Base-by-base conservation (phyloP, 2,797 vertebrate species). In the Salarias fasciatus region DNA sequence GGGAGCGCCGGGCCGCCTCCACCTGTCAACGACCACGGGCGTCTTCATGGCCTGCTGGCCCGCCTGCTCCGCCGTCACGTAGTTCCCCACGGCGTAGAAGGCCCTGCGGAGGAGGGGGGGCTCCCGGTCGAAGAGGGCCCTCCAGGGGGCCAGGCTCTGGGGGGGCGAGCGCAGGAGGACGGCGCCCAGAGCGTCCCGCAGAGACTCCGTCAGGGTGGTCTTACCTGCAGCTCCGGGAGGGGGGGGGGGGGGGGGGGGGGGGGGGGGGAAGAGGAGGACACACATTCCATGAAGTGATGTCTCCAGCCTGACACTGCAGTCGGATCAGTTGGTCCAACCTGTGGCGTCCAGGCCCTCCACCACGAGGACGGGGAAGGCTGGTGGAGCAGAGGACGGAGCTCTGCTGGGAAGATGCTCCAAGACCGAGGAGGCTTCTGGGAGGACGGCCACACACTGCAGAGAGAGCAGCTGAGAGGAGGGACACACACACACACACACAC, bases 261-360 rank as follows among this genome's bases (percentile, higher is more conserved):
- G n/a, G n/a, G n/a, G n/a, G n/a, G n/a, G n/a, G n/a, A n/a, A n/a
- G n/a, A n/a, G n/a, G n/a, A n/a, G n/a, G n/a, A n/a, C n/a, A n/a
- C n/a, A n/a, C n/a, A n/a, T n/a, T n/a, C n/a, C n/a, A n/a, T n/a
- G n/a, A n/a, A n/a, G n/a, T n/a, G n/a, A n/a, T n/a, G n/a, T n/a
- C n/a, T n/a, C n/a, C n/a, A n/a, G n/a, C n/a, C n/a, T n/a, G n/a
- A n/a, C n/a, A 82, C 91, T 92, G 88, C n/a, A n/a, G n/a, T n/a
- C n/a, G n/a, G n/a, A n/a, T n/a, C n/a, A n/a, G n/a, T n/a, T n/a
- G n/a, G n/a, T n/a, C n/a, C n/a, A n/a, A 98, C 97, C 97, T 66
- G 97, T 98, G 83, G 95, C 96, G 85, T 98, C 96, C 87, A 98
- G 89, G 13, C 96, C 97, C 58, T 98, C 97, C 11, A 97, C 90